phyloP scores from a whole-genome alignment of 2,888 invertebrate species.

The Lepidochitona cinerea region DNA sequence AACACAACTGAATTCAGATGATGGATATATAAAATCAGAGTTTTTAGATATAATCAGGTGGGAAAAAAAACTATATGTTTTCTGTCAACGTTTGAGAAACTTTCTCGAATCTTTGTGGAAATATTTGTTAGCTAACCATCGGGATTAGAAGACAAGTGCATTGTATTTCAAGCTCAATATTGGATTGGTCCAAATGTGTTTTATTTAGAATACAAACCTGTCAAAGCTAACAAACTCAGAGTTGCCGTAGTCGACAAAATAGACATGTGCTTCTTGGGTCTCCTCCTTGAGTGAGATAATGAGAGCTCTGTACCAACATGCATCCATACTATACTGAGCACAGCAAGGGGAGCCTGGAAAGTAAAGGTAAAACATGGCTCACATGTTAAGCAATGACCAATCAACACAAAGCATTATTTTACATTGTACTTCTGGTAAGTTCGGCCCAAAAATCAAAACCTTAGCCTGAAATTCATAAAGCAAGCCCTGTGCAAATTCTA shows the following conservation, averaged over 20 bases:
- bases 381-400: background rate
- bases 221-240: slow-evolving; percentile 70
- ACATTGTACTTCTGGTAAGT: background rate
- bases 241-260: slow-evolving; percentile 78
- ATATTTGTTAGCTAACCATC: too few species aligned
- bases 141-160: too few species aligned
- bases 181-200: too few species aligned
- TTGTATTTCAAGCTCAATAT: too few species aligned
- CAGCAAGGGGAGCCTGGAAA: slow-evolving; percentile 46
- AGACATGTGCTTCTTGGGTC: slow-evolving; percentile 72
- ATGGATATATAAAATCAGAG: too few species aligned
- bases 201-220: too few species aligned
- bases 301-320: slow-evolving; percentile 79
- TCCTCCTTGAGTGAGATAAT: slow-evolving; percentile 72
- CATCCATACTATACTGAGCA: slow-evolving; percentile 79
- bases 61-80: too few species aligned
- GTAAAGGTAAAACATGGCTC: background rate
- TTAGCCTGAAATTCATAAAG: background rate
- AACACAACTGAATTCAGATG: too few species aligned
- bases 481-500: background rate
- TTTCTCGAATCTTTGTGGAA: too few species aligned
- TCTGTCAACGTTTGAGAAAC: too few species aligned
- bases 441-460: background rate
- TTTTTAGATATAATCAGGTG: too few species aligned
- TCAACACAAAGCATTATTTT: background rate